Evolutionary conservation across 2,888 invertebrate species (phyloP).

Genomic region (Marasmarcha lunaedactyla): DNA sequence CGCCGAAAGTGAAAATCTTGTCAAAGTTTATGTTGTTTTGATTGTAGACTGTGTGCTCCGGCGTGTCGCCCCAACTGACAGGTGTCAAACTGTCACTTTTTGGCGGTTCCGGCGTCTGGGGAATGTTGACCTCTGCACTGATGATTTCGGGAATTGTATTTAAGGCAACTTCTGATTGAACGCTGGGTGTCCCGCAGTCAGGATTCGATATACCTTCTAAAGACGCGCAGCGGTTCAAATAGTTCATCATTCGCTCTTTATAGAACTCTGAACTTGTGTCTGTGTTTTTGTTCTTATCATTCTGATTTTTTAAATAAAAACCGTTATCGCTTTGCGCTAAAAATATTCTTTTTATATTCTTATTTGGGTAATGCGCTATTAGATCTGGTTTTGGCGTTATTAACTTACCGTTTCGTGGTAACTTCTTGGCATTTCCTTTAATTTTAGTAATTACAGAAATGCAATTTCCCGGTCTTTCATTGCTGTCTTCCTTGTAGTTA

Average conservation of each 20-base stretch:
- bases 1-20: conserved; percentile 42
- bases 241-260: conserved; percentile 57
- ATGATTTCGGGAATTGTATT: conserved; percentile 42
- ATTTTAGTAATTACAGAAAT: conserved; percentile 66
- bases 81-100: conserved; percentile 29
- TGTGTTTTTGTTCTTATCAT: conserved; percentile 50
- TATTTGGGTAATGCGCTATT: conserved; percentile 64
- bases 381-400: conserved; percentile 61
- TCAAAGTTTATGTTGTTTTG: conserved; percentile 59
- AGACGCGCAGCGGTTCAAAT: conserved; percentile 48
- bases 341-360: conserved; percentile 66
- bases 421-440: conserved; percentile 58
- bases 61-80: conserved; percentile 53
- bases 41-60: conserved; percentile 53
- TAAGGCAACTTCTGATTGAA: conserved; percentile 37
- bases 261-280: conserved; percentile 58
- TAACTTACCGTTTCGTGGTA: conserved; percentile 46
- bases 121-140: conserved; percentile 22
- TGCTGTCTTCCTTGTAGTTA: conserved; percentile 66
- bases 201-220: conserved; percentile 43
- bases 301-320: conserved; percentile 54
- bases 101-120: not conserved
- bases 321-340: conserved; percentile 49
- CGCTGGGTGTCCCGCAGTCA: conserved; percentile 36
- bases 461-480: conserved; percentile 54